phyloP scores from a whole-genome alignment of 2,888 invertebrate species.

The Sphinx pinastri region DNA sequence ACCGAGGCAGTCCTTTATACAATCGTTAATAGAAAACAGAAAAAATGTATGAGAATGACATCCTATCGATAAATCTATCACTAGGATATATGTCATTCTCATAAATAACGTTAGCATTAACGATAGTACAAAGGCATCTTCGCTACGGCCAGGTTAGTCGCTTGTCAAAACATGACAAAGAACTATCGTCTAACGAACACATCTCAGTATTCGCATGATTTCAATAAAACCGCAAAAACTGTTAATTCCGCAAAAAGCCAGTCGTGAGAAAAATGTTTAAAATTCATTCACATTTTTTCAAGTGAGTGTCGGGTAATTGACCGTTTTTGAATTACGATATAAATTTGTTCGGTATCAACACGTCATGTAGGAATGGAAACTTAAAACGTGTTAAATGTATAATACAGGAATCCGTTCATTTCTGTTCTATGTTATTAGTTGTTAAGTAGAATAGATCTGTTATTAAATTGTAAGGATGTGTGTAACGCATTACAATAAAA shows the following conservation, averaged over 20 bases:
- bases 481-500: too few relatives aligned
- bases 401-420: not conserved
- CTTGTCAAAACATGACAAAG: not conserved
- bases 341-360: constrained; percentile 1
- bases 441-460: not conserved
- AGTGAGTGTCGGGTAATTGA: constrained; percentile 10
- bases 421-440: not conserved
- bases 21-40: too few relatives aligned
- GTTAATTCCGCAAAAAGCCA: constrained; percentile 3
- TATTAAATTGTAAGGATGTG: too few relatives aligned
- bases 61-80: too few relatives aligned
- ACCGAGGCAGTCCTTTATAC: too few relatives aligned
- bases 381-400: not conserved
- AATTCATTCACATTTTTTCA: constrained; percentile 19
- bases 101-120: too few relatives aligned
- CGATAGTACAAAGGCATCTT: too few relatives aligned
- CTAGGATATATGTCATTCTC: too few relatives aligned
- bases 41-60: too few relatives aligned
- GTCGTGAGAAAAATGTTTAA: constrained; percentile 22
- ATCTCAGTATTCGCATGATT: constrained; percentile 13
- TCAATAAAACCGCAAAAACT: constrained; percentile 22
- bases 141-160: too few relatives aligned
- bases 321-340: constrained; percentile 12
- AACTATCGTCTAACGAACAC: not conserved
- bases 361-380: not conserved